Evolutionary conservation across 2,888 invertebrate species (phyloP).

Genomic region (Leptogaster cylindrica): DNA sequence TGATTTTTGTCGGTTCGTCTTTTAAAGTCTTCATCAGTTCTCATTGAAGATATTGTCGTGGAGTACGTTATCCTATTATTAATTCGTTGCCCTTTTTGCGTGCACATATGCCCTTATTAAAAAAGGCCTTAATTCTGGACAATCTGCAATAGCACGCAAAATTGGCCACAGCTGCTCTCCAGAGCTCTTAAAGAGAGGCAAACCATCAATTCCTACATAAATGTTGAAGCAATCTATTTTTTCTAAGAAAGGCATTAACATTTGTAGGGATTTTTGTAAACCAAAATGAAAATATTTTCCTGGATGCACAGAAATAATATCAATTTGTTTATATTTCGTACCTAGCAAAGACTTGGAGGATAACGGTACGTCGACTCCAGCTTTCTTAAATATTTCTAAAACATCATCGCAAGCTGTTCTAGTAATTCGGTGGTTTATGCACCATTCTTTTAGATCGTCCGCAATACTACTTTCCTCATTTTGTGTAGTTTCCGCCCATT

Average conservation of each 20-base stretch:
- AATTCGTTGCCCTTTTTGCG: background rate
- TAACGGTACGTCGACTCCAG: background rate
- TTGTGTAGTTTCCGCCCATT: too few relatives aligned
- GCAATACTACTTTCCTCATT: too few relatives aligned
- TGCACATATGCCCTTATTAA: conserved; percentile 1
- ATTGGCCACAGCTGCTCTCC: background rate
- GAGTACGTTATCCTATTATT: background rate
- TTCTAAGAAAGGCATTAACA: background rate
- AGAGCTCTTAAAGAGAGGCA: conserved; percentile 13
- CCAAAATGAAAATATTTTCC: conserved; percentile 2
- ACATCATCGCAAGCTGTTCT: background rate
- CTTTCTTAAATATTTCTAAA: background rate
- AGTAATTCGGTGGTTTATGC: background rate
- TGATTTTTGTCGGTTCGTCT: background rate
- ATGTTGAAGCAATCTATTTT: background rate
- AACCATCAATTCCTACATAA: background rate
- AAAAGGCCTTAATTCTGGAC: background rate
- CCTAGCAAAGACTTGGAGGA: background rate
- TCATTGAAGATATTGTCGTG: background rate
- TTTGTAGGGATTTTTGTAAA: background rate
- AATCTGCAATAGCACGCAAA: background rate
- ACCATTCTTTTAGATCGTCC: conserved; percentile 4
- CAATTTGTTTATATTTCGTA: background rate
- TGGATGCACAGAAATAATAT: background rate
- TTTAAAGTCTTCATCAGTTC: background rate